phyloP scores from a whole-genome alignment of 2,113 vertebrate genomes.

The Cavia porcellus region DNA sequence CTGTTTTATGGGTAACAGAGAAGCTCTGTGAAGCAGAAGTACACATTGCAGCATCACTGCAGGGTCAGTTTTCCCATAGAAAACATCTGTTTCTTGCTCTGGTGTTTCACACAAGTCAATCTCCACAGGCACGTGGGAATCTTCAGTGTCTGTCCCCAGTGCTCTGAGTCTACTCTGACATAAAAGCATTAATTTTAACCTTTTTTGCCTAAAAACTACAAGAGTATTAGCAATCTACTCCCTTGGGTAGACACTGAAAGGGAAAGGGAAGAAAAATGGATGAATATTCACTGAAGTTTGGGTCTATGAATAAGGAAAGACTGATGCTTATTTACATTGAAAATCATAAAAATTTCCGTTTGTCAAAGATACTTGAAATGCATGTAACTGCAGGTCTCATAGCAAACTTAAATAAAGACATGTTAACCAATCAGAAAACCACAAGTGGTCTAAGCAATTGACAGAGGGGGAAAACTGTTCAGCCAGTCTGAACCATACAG shows the following conservation, averaged over 20 bases:
- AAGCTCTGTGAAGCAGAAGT: not conserved
- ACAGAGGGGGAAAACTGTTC: not conserved
- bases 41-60: not conserved
- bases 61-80: not conserved
- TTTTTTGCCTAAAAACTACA: not conserved
- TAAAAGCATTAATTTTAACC: not conserved
- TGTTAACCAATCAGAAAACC: not conserved
- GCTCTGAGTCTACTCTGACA: not conserved
- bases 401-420: not conserved
- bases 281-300: not conserved
- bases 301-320: not conserved
- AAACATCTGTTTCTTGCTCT: not conserved
- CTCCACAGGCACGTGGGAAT: not conserved
- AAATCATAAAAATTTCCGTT: conserved; percentile 10
- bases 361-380: conserved; percentile 17
- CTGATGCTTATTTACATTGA: not conserved
- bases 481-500: not conserved
- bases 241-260: not conserved
- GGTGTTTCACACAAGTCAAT: not conserved
- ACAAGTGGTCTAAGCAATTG: not conserved
- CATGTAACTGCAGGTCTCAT: not conserved
- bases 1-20: not conserved
- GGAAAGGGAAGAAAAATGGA: not conserved
- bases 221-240: not conserved
- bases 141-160: not conserved